phyloP scores from a whole-genome alignment of 1,140 invertebrate genomes.

The Bacillus rossius region DNA sequence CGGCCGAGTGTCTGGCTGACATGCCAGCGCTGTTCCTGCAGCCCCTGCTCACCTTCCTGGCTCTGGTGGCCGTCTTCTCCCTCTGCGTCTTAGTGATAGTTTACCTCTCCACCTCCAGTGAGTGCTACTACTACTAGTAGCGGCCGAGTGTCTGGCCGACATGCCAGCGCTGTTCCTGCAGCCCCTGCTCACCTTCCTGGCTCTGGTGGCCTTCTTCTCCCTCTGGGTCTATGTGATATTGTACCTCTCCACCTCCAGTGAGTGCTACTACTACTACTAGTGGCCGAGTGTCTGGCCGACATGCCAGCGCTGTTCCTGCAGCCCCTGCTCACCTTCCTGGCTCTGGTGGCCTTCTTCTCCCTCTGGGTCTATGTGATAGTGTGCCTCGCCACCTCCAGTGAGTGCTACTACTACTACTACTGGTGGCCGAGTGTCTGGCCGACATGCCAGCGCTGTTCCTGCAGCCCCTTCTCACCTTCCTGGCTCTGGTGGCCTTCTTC shows the following conservation, averaged over 20 bases:
- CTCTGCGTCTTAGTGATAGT: slow-evolving; percentile 81
- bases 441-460: slow-evolving; percentile 80
- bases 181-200: slow-evolving; percentile 78
- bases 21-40: slow-evolving; percentile 84
- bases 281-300: no score
- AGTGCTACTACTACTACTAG: no score
- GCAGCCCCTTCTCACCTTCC: slow-evolving; percentile 82
- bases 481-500: slow-evolving; percentile 71
- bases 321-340: slow-evolving; percentile 78
- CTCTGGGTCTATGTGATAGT: slow-evolving; percentile 81
- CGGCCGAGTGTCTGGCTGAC: no score
- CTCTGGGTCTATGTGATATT: slow-evolving; percentile 81
- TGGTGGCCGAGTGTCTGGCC: no score
- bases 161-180: slow-evolving; percentile 84
- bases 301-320: slow-evolving; percentile 84
- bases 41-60: slow-evolving; percentile 78
- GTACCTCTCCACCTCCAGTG: slow-evolving; percentile 63
- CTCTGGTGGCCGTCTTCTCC: slow-evolving; percentile 69
- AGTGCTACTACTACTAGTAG: no score
- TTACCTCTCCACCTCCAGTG: slow-evolving; percentile 63
- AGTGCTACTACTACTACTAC: no score
- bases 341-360: slow-evolving; percentile 69
- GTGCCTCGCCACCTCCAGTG: slow-evolving; percentile 63
- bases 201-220: slow-evolving; percentile 69
- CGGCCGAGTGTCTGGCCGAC: no score